Evolutionary conservation across 2,888 invertebrate species (phyloP).

Genomic region (Campoplex nolae): DNA sequence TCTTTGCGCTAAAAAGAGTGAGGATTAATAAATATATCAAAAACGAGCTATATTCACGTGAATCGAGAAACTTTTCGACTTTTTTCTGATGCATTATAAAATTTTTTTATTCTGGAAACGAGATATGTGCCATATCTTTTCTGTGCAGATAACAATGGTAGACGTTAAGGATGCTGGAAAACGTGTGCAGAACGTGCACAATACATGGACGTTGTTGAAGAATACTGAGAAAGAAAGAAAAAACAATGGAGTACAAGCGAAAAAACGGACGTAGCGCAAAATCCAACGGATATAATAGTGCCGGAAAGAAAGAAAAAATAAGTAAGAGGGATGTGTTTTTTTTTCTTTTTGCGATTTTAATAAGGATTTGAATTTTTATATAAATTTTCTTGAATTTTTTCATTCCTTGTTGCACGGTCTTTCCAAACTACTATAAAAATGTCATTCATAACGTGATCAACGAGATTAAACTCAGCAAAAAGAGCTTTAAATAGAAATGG

Average conservation of each 20-base stretch:
- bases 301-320: slow-evolving; percentile 13
- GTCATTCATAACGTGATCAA: background rate
- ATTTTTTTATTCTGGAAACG: slow-evolving; percentile 20
- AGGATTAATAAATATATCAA: background rate
- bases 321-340: background rate
- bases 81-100: slow-evolving; percentile 38
- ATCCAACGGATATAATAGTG: slow-evolving; percentile 14
- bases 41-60: background rate
- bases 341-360: background rate
- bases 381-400: background rate
- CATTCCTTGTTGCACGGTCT: background rate
- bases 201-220: slow-evolving; percentile 4
- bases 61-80: slow-evolving; percentile 13
- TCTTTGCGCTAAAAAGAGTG: background rate
- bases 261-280: slow-evolving; percentile 6
- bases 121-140: slow-evolving; percentile 31
- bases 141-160: slow-evolving; percentile 25
- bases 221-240: background rate
- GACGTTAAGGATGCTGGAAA: slow-evolving; percentile 27
- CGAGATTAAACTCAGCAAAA: background rate
- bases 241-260: background rate
- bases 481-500: background rate
- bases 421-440: background rate
- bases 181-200: background rate
- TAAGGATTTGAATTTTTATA: background rate